These are phyloP conservation scores for Semotilus atromaculatus DNA, from an alignment of 2,797 vertebrate species.

Conservation along the genomic window DNA sequence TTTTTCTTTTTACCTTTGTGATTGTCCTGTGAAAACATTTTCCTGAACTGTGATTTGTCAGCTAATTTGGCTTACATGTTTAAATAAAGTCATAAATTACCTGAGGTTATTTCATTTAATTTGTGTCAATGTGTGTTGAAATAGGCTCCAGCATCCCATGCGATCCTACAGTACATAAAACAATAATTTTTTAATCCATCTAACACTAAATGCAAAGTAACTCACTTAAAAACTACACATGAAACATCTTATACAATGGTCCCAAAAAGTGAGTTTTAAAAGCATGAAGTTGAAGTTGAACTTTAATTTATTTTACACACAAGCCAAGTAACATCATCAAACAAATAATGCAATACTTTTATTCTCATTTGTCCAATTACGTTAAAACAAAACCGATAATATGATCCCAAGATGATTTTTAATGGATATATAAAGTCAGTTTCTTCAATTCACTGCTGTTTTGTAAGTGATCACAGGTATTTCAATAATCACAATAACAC, in stretches of 20 bases:
- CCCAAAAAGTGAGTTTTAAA: not conserved
- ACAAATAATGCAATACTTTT: not conserved
- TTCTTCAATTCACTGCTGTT: not conserved
- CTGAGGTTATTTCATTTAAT: not conserved
- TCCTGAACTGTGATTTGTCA: not conserved
- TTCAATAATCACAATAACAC: not conserved
- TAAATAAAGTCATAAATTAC: slow-evolving; percentile 6
- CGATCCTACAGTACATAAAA: not conserved
- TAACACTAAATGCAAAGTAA: not conserved
- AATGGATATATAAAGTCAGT: not conserved
- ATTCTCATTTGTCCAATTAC: not conserved
- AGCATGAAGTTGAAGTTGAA: not conserved
- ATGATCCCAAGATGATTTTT: not conserved
- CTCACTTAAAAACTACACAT: not conserved
- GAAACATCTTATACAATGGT: not conserved
- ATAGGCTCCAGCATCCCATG: not conserved
- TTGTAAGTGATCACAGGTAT: not conserved
- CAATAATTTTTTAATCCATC: not conserved
- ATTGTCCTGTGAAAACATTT: not conserved
- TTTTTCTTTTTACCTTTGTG: not conserved
- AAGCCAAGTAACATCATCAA: not conserved
- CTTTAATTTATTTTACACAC: not conserved
- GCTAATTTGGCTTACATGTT: not conserved
- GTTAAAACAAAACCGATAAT: not conserved
- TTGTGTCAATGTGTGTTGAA: not conserved